Base-by-base conservation (phyloP, 1,140 invertebrate species). In the Drosophila melanica region DNA sequence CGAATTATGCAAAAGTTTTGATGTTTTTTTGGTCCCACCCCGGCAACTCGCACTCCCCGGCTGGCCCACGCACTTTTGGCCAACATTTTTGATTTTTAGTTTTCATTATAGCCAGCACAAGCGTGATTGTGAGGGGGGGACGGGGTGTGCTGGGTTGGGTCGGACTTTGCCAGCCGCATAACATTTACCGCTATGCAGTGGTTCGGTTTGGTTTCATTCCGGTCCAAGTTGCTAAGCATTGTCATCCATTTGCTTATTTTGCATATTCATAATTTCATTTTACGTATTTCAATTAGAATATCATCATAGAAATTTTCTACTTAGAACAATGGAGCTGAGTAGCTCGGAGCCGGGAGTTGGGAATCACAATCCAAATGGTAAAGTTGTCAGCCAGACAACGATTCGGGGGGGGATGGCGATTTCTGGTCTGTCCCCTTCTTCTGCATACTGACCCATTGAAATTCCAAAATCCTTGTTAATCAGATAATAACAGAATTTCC, bases 231-330 rank as follows among this genome's bases (percentile, higher is more conserved):
- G 80, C 84, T 84, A 68, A 89, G 84, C 84, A 89, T 89, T 89
- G 84, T 89, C 84, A 89, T 84, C 84, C 84, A 89, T 90, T 89
- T 89, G 84, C 84, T 89, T 89, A 89, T 84, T 89, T 89, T 89
- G 84, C 84, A 89, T 89, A 89, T 89, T 89, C 84, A 89, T 89
- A 89, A 89, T 89, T 89, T 89, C 81, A 78, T 89, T 89, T 89
- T 89, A 89, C 85, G 84, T 89, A 84, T 89, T 89, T 90, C 84
- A 89, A 89, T 89, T 89, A 89, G 84, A 89, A 89, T 89, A 80
- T 87, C 84, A 87, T 89, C 84, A 77, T 58, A 68, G 79, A 77
- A 76, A 79, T 76, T 64, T 54, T 81, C 60, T 67, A 70, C 53
- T 79, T 89, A 47, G 62, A 79, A 87, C 82, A 87, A 87, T 82